Evolutionary conservation across 2,888 invertebrate genomes (phyloP).

Genomic region (Coleophora flavipennella): DNA sequence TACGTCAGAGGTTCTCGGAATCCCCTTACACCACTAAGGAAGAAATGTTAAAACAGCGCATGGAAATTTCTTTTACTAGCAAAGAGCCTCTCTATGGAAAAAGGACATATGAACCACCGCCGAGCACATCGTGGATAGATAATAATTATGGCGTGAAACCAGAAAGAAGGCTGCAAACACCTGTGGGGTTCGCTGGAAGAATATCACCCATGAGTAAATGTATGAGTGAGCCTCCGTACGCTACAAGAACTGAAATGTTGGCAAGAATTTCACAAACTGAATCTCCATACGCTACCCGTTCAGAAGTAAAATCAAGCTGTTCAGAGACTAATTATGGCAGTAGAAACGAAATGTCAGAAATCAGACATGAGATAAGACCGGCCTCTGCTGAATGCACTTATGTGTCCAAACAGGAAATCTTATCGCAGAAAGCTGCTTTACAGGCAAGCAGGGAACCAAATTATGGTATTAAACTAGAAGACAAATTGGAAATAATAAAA

Average conservation of each 20-base stretch:
- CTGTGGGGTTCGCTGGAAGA: constrained; percentile 49
- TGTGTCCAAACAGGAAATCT: constrained; percentile 65
- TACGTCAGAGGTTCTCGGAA: constrained; percentile 63
- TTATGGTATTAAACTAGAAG: constrained; percentile 52
- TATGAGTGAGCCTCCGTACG: constrained; percentile 65
- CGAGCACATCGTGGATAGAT: constrained; percentile 55
- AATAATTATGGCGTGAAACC: constrained; percentile 52
- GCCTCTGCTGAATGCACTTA: constrained; percentile 65
- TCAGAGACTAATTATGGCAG: constrained; percentile 50
- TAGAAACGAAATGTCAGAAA: constrained; percentile 42
- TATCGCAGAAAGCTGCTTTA: constrained; percentile 63
- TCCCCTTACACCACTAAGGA: constrained; percentile 67
- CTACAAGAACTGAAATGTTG: constrained; percentile 60
- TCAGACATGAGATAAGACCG: constrained; percentile 43
- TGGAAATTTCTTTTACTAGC: constrained; percentile 35
- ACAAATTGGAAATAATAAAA: constrained; percentile 66
- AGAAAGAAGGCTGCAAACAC: constrained; percentile 57
- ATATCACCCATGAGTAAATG: constrained; percentile 59
- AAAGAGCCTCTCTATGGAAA: constrained; percentile 58
- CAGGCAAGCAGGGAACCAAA: constrained; percentile 57
- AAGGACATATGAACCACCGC: constrained; percentile 62
- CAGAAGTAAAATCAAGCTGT: constrained; percentile 59
- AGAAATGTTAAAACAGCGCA: constrained; percentile 60
- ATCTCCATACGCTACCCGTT: constrained; percentile 49
- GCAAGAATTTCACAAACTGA: constrained; percentile 49